Conservation (phyloP, 2,888 invertebrate species). For the Hermaeophaga mercurialis region DNA sequence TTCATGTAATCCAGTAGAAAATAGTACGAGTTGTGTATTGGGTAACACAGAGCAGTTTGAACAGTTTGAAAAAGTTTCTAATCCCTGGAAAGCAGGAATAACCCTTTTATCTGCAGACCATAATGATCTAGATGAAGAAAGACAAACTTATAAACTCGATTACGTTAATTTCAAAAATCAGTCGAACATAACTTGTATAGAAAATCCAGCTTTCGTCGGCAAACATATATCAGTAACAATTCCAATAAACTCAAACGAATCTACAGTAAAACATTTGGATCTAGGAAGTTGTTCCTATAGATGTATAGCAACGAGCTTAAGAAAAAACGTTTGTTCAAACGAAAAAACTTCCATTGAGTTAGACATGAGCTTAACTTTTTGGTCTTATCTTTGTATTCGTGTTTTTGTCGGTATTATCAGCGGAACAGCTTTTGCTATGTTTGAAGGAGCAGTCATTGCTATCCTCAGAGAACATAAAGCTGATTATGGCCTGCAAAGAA, state of each 20-base stretch:
- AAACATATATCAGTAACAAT: constrained; percentile 55
- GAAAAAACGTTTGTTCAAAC: constrained; percentile 66
- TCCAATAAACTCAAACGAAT: constrained; percentile 56
- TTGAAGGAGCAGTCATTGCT: constrained; percentile 79
- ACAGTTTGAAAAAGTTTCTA: constrained; percentile 27
- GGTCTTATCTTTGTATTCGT: constrained; percentile 70
- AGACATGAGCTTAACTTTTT: constrained; percentile 71
- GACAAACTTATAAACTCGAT: constrained; percentile 39
- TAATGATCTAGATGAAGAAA: constrained; percentile 43
- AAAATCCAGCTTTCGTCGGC: constrained; percentile 54
- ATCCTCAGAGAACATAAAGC: constrained; percentile 76
- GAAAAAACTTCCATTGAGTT: constrained; percentile 64
- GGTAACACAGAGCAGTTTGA: constrained; percentile 38
- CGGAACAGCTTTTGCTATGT: constrained; percentile 79
- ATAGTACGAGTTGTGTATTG: constrained; percentile 36
- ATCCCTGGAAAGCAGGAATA: constrained; percentile 34
- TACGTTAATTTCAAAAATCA: constrained; percentile 37
- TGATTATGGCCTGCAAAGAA: constrained; percentile 77
- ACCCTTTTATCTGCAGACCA: constrained; percentile 32
- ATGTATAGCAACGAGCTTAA: constrained; percentile 65
- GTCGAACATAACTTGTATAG: constrained; percentile 38
- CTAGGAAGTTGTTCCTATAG: constrained; percentile 63
- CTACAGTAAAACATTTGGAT: constrained; percentile 51
- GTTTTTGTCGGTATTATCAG: constrained; percentile 70
- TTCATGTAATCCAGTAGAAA: constrained; percentile 42